Percentiles rank a stretch among this genome's conserved stretches.
Evolutionary conservation across 2,113 vertebrate species (phyloP).

Genomic region (Cynoglossus semilaevis): DNA sequence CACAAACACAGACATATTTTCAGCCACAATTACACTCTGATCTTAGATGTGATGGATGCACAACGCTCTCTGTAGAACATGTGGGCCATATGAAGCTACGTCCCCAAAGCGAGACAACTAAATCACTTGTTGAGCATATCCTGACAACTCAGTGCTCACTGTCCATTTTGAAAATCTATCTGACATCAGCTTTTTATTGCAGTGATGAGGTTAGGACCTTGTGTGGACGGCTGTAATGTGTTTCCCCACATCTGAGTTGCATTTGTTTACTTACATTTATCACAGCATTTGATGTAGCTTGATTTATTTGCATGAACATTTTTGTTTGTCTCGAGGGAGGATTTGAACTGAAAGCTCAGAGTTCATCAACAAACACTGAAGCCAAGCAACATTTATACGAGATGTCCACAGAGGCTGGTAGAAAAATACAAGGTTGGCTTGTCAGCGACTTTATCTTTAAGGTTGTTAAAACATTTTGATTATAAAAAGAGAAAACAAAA

Average conservation of each 20-base stretch:
- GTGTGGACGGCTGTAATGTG: conserved; percentile 15
- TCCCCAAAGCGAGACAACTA: conserved; percentile 55
- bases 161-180: conserved; percentile 39
- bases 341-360: conserved; percentile 42
- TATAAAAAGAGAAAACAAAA: not conserved
- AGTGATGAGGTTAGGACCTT: conserved; percentile 36
- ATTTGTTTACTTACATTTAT: conserved; percentile 67
- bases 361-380: conserved; percentile 52
- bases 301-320: conserved; percentile 58
- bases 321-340: conserved; percentile 54
- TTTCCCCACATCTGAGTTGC: conserved; percentile 59
- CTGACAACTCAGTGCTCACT: conserved; percentile 43
- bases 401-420: conserved; percentile 53
- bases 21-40: conserved; percentile 43
- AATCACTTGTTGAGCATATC: conserved; percentile 30
- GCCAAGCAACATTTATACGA: conserved; percentile 46
- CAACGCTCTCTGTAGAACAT: conserved; percentile 39
- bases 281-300: conserved; percentile 47
- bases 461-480: conserved; percentile 2
- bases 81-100: conserved; percentile 49
- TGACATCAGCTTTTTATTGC: conserved; percentile 40
- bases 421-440: conserved; percentile 37
- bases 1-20: conserved; percentile 39
- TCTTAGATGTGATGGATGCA: conserved; percentile 55
- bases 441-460: conserved; percentile 27